A percentile compares a stretch with the other conserved stretches of the same genome.
Evolutionary conservation across 2,113 vertebrate genomes (phyloP).

Genomic region (Calyptommatus sinebrachiatus): DNA sequence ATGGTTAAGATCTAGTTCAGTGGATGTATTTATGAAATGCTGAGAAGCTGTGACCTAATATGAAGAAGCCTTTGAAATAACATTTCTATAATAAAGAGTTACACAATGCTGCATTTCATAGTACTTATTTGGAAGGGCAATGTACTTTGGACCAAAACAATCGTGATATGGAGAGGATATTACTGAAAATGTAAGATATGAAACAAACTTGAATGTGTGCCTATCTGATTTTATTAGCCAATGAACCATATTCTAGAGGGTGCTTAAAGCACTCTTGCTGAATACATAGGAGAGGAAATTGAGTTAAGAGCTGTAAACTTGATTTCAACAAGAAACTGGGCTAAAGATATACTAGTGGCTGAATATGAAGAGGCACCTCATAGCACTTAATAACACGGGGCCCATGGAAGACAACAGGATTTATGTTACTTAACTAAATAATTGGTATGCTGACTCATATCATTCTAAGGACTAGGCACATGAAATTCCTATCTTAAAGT

Average conservation of each 20-base stretch:
- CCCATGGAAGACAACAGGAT: background rate
- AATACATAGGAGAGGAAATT: constrained; percentile 10
- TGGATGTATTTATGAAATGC: background rate
- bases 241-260: background rate
- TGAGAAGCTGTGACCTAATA: background rate
- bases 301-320: background rate
- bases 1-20: background rate
- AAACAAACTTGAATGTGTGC: background rate
- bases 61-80: background rate
- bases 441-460: background rate
- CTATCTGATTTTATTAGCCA: constrained; percentile 15
- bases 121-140: constrained; percentile 1
- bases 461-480: background rate
- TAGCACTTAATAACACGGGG: background rate
- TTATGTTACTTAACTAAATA: background rate
- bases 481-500: background rate
- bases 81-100: background rate
- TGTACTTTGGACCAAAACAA: background rate
- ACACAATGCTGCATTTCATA: background rate
- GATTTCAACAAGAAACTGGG: background rate
- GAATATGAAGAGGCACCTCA: background rate
- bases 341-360: background rate
- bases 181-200: constrained; percentile 18
- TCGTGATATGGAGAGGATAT: constrained; percentile 1
- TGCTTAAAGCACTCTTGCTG: background rate